These are phyloP conservation scores for Schrankia costaestrigalis DNA, from an alignment of 2,888 invertebrate genomes.

Conservation along the genomic window DNA sequence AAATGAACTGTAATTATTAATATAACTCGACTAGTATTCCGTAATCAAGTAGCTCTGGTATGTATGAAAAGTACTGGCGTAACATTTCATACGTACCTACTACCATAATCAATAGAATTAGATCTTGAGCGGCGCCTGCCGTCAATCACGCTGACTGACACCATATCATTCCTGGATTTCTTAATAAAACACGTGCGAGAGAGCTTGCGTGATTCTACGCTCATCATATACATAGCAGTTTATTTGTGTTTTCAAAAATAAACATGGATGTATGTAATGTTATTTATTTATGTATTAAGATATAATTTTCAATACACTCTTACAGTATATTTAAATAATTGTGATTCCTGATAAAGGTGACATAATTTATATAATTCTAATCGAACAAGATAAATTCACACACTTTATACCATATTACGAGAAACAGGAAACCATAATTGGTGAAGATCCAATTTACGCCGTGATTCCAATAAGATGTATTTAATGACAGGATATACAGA, in stretches of 20 bases:
- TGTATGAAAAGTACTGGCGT: constrained; percentile 34
- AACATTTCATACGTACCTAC: constrained; percentile 21
- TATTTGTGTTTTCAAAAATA: constrained; percentile 33
- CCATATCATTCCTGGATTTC: constrained; percentile 52
- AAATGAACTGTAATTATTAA: background rate
- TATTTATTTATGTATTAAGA: too few relatives aligned
- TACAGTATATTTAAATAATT: too few relatives aligned
- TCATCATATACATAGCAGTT: constrained; percentile 28
- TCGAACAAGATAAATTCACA: constrained; percentile 10
- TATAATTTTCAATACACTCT: too few relatives aligned
- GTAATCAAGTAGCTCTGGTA: too few relatives aligned
- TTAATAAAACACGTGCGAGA: constrained; percentile 48
- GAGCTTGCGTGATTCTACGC: constrained; percentile 35
- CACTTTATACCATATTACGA: too few relatives aligned
- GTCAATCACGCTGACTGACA: constrained; percentile 64
- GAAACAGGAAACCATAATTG: constrained; percentile 28
- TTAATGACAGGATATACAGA: too few relatives aligned
- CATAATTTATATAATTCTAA: too few relatives aligned
- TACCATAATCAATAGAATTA: constrained; percentile 33
- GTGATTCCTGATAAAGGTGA: too few relatives aligned
- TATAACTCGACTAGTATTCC: too few relatives aligned
- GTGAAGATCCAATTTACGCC: constrained; percentile 16
- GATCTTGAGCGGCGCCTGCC: constrained; percentile 47
- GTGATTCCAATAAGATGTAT: constrained; percentile 15
- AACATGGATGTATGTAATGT: too few relatives aligned